These are phyloP conservation scores for Ecliptopera silaceata DNA, from an alignment of 2,888 invertebrate genomes.

Conservation along the genomic window DNA sequence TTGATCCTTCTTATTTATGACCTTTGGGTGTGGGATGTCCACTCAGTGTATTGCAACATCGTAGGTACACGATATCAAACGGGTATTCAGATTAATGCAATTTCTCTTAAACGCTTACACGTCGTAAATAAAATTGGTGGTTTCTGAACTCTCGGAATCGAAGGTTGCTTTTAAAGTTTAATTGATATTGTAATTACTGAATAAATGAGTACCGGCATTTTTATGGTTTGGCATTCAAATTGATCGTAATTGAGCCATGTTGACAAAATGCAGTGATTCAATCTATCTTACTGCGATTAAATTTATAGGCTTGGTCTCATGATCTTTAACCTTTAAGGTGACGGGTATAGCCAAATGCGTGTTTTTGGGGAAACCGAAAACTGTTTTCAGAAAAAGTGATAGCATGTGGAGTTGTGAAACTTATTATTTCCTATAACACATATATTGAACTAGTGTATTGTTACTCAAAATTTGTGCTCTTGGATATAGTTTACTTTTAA, in stretches of 20 bases:
- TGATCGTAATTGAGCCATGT: constrained; percentile 42
- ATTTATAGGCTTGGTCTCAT: constrained; percentile 13
- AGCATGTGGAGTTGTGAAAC: too few species aligned
- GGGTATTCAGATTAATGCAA: constrained; percentile 83
- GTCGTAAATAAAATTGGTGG: constrained; percentile 82
- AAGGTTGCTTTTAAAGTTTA: constrained; percentile 70
- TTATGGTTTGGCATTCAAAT: constrained; percentile 46
- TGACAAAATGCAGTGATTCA: constrained; percentile 29
- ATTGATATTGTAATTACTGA: constrained; percentile 63
- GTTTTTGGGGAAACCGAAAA: too few species aligned
- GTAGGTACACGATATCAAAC: constrained; percentile 81
- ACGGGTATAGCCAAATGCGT: too few species aligned
- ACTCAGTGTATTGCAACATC: constrained; percentile 80
- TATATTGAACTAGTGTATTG: too few species aligned
- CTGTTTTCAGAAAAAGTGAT: too few species aligned
- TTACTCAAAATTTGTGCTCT: too few species aligned
- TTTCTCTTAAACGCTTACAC: constrained; percentile 83
- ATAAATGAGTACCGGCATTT: constrained; percentile 44
- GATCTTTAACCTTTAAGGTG: constrained; percentile 24
- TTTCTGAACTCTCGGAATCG: constrained; percentile 61
- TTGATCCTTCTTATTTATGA: constrained; percentile 43
- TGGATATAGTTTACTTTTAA: too few species aligned
- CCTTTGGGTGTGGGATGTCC: constrained; percentile 43
- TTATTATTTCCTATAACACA: too few species aligned
- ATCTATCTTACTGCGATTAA: constrained; percentile 33